A percentile compares a stretch with the other conserved stretches of the same genome.
Evolutionary conservation across 2,888 invertebrate genomes (phyloP).

Genomic region (Pogonocherus hispidulus): DNA sequence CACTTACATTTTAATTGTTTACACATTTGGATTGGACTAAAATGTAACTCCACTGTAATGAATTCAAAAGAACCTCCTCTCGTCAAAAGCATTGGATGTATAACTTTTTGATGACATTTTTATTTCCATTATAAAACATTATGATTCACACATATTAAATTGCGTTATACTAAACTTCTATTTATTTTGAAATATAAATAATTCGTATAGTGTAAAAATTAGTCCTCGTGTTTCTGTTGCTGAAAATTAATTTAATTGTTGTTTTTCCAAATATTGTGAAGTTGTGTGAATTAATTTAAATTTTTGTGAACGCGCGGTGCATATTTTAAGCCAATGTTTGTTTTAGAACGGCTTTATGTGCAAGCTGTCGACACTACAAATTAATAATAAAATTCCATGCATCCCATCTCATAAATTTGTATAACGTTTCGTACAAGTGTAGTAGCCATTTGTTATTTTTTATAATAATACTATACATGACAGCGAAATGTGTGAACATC

Average conservation of each 20-base stretch:
- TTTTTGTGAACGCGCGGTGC: not conserved
- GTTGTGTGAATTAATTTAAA: not conserved
- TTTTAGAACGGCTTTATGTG: conserved; percentile 9
- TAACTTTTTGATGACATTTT: too few relatives aligned
- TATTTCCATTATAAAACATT: too few relatives aligned
- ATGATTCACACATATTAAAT: too few relatives aligned
- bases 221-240: not conserved
- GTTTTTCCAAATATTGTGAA: not conserved
- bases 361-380: not conserved
- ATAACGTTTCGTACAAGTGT: not conserved
- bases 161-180: too few relatives aligned
- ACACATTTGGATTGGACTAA: too few relatives aligned
- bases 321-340: conserved; percentile 1
- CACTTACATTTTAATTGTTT: too few relatives aligned
- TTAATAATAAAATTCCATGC: conserved; percentile 17
- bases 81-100: too few relatives aligned
- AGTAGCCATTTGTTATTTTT: not conserved
- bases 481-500: too few relatives aligned
- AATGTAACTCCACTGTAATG: too few relatives aligned
- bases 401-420: not conserved
- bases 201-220: not conserved
- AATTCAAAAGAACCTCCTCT: too few relatives aligned
- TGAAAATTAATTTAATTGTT: not conserved
- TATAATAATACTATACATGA: too few relatives aligned
- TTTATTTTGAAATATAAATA: not conserved